Base-by-base conservation (phyloP, 2,797 vertebrate species). In the Tenualosa thibaudeaui region DNA sequence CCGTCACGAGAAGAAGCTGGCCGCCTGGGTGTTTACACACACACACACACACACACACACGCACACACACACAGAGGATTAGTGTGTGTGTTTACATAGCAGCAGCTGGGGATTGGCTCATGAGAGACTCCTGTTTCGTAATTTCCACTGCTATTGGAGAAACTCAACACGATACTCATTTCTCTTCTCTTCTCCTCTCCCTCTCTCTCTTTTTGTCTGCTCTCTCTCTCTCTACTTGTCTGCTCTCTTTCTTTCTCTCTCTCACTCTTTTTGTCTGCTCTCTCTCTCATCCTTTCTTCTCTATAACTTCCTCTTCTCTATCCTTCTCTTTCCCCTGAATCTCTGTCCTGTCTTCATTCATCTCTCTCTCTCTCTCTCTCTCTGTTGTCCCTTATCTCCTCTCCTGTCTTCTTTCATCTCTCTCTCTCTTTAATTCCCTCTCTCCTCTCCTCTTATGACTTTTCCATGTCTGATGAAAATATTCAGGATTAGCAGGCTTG, bases 81-180 rank as follows among this genome's bases (percentile, higher is more conserved):
- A 24, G 86, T 71, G 26, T 71, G 65, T 81, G 84, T 82, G 46
- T 83, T 82, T 60, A 82, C 50, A 49, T 13, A 78, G 19, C 37
- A 75, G 81, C 85, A 85, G 85, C 65, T 56, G 62, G 81, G 82
- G 84, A 40, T 84, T 86, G 85, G 75, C 75, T 37, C 46, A 89
- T 88, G 85, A 88, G 13, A 83, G 71, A 86, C 86, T 50, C 40
- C 37, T 12, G 78, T 85, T 87, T 82, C 54, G 56, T 86, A 81
- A 81, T 51, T 82, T 75, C 81, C 51, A 68, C 84, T 53, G 81
- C 60, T 68, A 86, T 83, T 22, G 3, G 56, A 19, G 17, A 58
- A 19, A 58, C 17, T 22, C 56, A 58, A 54, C 51, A 65, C 24
- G 1, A 8, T 65, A 65, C 85, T 86, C 84, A 81, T 50, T 50